These are phyloP conservation scores for Centropyge bicolor DNA, from an alignment of 2,797 vertebrate genomes.

Conservation along the genomic window DNA sequence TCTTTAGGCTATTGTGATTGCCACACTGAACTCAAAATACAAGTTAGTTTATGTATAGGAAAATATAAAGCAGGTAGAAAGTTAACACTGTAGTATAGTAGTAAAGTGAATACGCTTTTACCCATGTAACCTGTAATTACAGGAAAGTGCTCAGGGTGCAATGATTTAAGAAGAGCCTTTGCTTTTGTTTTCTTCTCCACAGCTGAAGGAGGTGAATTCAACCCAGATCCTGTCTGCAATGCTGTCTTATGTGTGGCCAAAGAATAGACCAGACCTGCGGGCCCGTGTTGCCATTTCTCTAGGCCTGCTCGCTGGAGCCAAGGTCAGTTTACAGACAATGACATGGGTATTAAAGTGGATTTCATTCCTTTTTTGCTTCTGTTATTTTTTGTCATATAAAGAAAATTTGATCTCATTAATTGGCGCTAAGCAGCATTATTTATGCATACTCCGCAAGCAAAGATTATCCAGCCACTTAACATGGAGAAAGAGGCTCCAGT, in stretches of 20 bases:
- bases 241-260: conserved; percentile 96
- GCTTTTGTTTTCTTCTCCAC: conserved; percentile 48
- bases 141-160: not conserved
- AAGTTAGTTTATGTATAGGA: conserved; percentile 43
- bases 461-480: not conserved
- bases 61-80: conserved; percentile 30
- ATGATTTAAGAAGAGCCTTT: conserved; percentile 32
- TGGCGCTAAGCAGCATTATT: not conserved
- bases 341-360: not conserved
- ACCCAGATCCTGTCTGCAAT: conserved; percentile 92
- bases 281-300: conserved; percentile 93
- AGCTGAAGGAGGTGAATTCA: conserved; percentile 94
- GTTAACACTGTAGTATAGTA: conserved; percentile 1
- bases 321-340: conserved; percentile 82
- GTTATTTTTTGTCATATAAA: not conserved
- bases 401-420: not conserved
- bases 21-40: conserved; percentile 53
- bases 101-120: not conserved
- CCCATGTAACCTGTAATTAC: not conserved
- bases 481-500: not conserved
- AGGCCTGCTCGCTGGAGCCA: conserved; percentile 92
- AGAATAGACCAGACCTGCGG: conserved; percentile 94
- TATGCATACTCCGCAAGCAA: not conserved
- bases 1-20: conserved; percentile 57
- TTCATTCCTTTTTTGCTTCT: not conserved